phyloP scores from a whole-genome alignment of 2,113 vertebrate genomes.

The Sylvicapra grimmia region DNA sequence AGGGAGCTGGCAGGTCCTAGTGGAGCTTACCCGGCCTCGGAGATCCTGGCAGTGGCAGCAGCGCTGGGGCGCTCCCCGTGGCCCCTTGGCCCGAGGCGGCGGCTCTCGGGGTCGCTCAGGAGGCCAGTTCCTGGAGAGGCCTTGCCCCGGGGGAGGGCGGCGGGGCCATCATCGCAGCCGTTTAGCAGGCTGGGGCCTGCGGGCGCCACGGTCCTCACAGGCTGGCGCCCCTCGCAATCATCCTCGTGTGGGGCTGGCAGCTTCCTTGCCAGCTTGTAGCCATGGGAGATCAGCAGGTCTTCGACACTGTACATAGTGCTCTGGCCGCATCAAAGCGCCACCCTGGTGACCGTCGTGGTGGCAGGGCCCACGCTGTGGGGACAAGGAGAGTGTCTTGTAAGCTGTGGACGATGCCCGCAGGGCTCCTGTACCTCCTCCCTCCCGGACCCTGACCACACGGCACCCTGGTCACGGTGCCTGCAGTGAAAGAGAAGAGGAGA shows the following conservation, averaged over 20 bases:
- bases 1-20: conserved; percentile 47
- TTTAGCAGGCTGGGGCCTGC: conserved; percentile 82
- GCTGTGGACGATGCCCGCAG: neutral
- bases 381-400: conserved; percentile 72
- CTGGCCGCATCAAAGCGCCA: conserved; percentile 73
- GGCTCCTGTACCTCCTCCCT: neutral
- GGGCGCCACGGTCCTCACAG: conserved; percentile 72
- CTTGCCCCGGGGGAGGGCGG: conserved; percentile 71
- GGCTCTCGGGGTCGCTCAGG: conserved; percentile 78
- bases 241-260: conserved; percentile 78
- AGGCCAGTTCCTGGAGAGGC: conserved; percentile 79
- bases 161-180: conserved; percentile 83
- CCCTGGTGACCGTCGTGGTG: conserved; percentile 76
- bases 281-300: conserved; percentile 96
- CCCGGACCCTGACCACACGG: neutral
- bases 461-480: neutral
- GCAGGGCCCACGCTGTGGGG: conserved; percentile 85
- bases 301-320: conserved; percentile 95
- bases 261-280: conserved; percentile 90
- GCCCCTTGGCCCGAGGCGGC: conserved; percentile 79
- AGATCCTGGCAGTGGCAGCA: conserved; percentile 84
- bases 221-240: conserved; percentile 79
- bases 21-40: conserved; percentile 88
- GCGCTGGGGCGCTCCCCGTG: conserved; percentile 81
- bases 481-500: conserved; percentile 50